Percentiles rank a stretch among this genome's conserved stretches.
Evolutionary conservation across 2,888 invertebrate species (phyloP).

Genomic region (Caradrina kadenii): DNA sequence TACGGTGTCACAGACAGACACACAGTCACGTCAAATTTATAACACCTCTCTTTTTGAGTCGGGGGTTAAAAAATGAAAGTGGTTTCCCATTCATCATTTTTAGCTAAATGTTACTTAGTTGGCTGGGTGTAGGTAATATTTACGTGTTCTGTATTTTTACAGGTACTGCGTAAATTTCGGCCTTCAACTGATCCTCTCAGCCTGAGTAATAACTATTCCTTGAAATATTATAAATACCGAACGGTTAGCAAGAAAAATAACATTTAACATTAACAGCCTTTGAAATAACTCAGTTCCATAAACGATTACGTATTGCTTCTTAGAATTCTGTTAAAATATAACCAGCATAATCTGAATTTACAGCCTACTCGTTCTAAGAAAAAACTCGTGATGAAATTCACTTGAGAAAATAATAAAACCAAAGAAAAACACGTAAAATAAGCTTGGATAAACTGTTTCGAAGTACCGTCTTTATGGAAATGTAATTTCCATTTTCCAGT

Average conservation of each 20-base stretch:
- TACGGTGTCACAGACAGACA: too few relatives aligned
- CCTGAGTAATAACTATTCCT: not conserved
- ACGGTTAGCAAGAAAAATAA: not conserved
- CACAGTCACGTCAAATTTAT: too few relatives aligned
- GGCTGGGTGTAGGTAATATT: too few relatives aligned
- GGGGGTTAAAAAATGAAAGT: not conserved
- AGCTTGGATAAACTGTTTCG: not conserved
- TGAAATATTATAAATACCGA: not conserved
- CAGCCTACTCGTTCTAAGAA: not conserved
- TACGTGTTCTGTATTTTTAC: not conserved
- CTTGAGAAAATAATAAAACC: not conserved
- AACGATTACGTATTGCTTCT: not conserved
- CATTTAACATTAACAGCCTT: not conserved
- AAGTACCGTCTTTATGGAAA: slow-evolving; percentile 6
- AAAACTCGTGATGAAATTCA: not conserved
- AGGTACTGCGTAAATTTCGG: not conserved
- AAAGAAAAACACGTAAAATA: not conserved
- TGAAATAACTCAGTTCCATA: not conserved
- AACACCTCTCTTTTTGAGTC: too few relatives aligned
- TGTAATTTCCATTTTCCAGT: slow-evolving; percentile 6
- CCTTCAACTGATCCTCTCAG: not conserved
- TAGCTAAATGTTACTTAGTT: not conserved
- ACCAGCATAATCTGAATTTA: not conserved
- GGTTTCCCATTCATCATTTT: not conserved
- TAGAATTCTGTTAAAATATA: not conserved